Percentiles rank a stretch among this genome's conserved stretches.
Evolutionary conservation across 2,797 vertebrate species (phyloP).

Genomic region (Intellagama lesueurii): DNA sequence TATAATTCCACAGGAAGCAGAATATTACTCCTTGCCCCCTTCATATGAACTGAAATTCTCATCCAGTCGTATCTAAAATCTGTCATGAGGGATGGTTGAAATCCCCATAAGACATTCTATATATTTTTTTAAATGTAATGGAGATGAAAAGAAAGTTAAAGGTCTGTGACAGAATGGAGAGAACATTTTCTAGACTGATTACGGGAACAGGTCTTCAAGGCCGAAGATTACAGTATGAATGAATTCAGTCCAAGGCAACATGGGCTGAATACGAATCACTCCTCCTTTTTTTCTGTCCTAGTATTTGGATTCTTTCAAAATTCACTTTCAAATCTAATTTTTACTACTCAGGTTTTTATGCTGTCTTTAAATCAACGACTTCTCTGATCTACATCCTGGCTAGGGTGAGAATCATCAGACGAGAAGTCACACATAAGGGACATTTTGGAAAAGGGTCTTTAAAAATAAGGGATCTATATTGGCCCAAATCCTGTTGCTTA

Average conservation of each 20-base stretch:
- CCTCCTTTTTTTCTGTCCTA: too few species aligned
- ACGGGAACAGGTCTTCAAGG: neutral
- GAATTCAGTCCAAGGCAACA: neutral
- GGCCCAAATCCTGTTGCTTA: too few species aligned
- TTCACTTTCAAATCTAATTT: neutral
- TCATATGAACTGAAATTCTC: neutral
- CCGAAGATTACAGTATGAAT: neutral
- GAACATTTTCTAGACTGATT: neutral
- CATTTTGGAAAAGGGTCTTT: neutral
- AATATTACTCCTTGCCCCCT: neutral
- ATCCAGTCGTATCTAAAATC: neutral
- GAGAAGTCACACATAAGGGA: neutral
- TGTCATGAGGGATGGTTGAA: too few species aligned
- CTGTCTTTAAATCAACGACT: neutral
- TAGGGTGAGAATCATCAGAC: neutral
- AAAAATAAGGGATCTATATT: neutral
- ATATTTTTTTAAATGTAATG: neutral
- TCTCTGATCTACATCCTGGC: neutral
- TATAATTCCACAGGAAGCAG: neutral
- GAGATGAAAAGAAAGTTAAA: neutral
- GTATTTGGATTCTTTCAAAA: too few species aligned
- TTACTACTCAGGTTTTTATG: slow-evolving; percentile 2
- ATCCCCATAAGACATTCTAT: too few species aligned
- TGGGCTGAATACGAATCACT: neutral
- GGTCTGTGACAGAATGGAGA: neutral